phyloP scores from a whole-genome alignment of 2,888 invertebrate species.

The Cremastobaeus sp. region DNA sequence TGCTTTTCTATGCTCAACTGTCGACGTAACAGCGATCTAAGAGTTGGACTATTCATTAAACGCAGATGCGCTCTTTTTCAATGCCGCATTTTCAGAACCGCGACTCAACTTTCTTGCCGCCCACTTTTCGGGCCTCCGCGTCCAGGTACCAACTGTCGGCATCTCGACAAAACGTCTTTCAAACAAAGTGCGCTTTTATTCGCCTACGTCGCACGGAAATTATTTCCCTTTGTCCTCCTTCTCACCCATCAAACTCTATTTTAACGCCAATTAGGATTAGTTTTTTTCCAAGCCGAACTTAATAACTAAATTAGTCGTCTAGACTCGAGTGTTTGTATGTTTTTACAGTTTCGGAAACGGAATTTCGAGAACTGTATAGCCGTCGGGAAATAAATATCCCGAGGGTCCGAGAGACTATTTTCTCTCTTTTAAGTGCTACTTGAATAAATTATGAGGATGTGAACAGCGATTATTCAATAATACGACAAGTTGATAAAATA shows the following conservation, averaged over 20 bases:
- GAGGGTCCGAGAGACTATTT: neutral
- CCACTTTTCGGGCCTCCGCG: slow-evolving; percentile 11
- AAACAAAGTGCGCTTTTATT: slow-evolving; percentile 15
- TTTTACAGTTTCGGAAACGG: neutral
- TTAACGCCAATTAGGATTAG: slow-evolving; percentile 29
- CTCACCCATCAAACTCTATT: neutral
- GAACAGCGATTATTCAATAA: too few species aligned
- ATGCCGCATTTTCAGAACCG: slow-evolving; percentile 12
- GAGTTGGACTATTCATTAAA: slow-evolving; percentile 14
- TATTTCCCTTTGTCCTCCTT: slow-evolving; percentile 4
- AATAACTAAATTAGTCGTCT: slow-evolving; percentile 20
- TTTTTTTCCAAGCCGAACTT: neutral
- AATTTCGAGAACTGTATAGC: neutral
- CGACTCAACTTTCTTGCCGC: slow-evolving; percentile 34
- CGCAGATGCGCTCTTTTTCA: slow-evolving; percentile 7
- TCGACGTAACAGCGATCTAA: slow-evolving; percentile 18
- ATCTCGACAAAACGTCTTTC: slow-evolving; percentile 4
- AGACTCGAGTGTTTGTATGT: slow-evolving; percentile 1
- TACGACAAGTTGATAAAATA: too few species aligned
- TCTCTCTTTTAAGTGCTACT: neutral
- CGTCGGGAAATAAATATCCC: too few species aligned
- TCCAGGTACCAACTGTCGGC: neutral
- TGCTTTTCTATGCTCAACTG: neutral
- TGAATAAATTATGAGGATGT: too few species aligned
- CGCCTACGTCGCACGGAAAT: neutral